phyloP scores from a whole-genome alignment of 2,797 vertebrate species.

The Buceros bicornis region DNA sequence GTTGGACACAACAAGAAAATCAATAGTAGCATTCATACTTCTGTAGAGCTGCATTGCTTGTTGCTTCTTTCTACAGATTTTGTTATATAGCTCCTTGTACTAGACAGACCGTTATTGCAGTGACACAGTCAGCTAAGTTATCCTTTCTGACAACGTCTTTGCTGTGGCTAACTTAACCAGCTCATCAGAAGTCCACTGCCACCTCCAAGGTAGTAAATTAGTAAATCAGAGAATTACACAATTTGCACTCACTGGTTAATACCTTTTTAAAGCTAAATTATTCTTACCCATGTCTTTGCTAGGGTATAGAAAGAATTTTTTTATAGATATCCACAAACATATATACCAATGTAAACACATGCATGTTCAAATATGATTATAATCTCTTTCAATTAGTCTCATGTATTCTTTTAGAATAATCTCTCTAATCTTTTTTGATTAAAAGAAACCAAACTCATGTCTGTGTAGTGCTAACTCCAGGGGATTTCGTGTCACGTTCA shows the following conservation, averaged over 20 bases:
- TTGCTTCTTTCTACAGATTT: not conserved
- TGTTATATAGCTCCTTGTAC: not conserved
- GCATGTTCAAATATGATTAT: not conserved
- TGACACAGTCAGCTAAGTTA: not conserved
- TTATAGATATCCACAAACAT: not conserved
- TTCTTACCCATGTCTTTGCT: not conserved
- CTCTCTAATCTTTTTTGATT: slow-evolving; percentile 16
- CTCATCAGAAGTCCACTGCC: not conserved
- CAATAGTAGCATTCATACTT: not conserved
- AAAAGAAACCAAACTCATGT: not conserved
- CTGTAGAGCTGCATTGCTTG: not conserved
- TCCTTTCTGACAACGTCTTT: not conserved
- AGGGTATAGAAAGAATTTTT: not conserved
- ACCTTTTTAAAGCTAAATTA: not conserved
- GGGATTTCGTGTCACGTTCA: not conserved
- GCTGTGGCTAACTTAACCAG: not conserved
- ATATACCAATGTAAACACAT: not conserved
- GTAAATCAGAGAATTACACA: not conserved
- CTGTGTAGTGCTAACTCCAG: not conserved
- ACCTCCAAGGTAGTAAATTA: not conserved
- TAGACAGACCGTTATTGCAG: not conserved
- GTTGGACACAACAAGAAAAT: not conserved
- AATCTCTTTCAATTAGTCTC: not conserved
- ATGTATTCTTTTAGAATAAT: not conserved
- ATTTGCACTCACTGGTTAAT: not conserved